Evolutionary conservation across 2,113 vertebrate species (phyloP).

Genomic region (Phocoena sinus): DNA sequence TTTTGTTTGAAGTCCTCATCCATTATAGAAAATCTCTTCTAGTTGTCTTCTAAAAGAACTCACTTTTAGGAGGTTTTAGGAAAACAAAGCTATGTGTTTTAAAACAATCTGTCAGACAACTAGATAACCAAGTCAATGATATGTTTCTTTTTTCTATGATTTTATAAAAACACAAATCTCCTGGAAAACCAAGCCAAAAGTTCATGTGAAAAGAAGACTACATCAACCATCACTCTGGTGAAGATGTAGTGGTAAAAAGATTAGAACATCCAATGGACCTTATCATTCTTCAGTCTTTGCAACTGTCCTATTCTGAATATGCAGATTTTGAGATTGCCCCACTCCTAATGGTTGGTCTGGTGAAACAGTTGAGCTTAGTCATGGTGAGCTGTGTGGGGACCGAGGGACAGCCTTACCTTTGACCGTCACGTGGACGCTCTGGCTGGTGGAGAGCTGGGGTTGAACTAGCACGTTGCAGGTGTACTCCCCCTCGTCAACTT

Average conservation of each 20-base stretch:
- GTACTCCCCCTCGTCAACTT: slow-evolving; percentile 95
- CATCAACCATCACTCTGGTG: neutral
- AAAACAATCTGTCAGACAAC: neutral
- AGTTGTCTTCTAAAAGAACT: neutral
- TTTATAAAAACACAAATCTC: neutral
- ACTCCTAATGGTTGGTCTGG: rapidly evolving
- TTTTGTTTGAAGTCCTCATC: neutral
- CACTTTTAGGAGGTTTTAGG: neutral
- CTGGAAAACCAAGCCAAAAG: neutral
- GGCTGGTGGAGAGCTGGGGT: slow-evolving; percentile 95
- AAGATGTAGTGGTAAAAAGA: too few relatives aligned
- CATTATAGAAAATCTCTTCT: neutral
- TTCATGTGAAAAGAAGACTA: neutral
- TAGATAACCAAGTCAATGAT: neutral
- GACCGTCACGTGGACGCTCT: slow-evolving; percentile 94
- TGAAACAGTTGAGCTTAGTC: rapidly evolving
- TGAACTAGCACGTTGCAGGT: slow-evolving; percentile 97
- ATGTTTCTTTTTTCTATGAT: neutral
- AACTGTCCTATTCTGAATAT: rapidly evolving
- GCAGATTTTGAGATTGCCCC: neutral
- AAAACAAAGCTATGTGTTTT: neutral
- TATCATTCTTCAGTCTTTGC: too few relatives aligned
- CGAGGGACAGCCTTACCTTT: slow-evolving; percentile 84
- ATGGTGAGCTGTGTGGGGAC: rapidly evolving
- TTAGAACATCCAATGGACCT: rapidly evolving